Evolutionary conservation across 1,140 invertebrate genomes (phyloP).

Genomic region (Stegodyphus dumicola): DNA sequence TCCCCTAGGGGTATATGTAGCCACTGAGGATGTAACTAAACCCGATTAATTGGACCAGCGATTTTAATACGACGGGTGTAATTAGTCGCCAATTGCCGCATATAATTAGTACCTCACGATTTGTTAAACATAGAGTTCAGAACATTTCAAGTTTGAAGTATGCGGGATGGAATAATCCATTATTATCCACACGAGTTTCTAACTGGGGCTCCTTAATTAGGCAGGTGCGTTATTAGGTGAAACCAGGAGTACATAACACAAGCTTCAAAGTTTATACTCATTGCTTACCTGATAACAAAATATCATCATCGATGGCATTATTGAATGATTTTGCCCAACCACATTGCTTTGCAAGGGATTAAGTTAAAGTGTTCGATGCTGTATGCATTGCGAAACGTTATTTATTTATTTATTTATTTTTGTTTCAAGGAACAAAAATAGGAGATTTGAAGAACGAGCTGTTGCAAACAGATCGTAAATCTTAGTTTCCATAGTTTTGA

Average conservation of each 20-base stretch:
- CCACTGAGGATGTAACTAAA: background rate
- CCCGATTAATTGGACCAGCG: background rate
- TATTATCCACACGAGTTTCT: conserved; percentile 16
- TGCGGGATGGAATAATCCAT: conserved; percentile 16
- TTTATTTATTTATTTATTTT: too few relatives aligned
- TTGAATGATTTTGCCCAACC: too few relatives aligned
- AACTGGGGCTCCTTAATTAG: conserved; percentile 35
- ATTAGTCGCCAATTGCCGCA: conserved; percentile 39
- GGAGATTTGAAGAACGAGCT: too few relatives aligned
- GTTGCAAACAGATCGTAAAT: too few relatives aligned
- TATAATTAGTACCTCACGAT: conserved; percentile 36
- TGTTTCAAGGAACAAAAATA: too few relatives aligned
- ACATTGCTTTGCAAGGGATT: too few relatives aligned
- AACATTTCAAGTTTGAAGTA: background rate
- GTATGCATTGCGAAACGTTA: too few relatives aligned
- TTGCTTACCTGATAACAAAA: background rate
- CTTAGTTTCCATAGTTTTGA: too few relatives aligned
- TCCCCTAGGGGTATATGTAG: too few relatives aligned
- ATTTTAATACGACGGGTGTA: conserved; percentile 18
- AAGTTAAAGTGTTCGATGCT: too few relatives aligned
- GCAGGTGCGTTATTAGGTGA: conserved; percentile 4
- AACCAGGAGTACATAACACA: conserved; percentile 3
- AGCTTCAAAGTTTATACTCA: conserved; percentile 10
- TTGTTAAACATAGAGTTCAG: conserved; percentile 11
- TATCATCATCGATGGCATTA: too few relatives aligned